Evolutionary conservation across 2,888 invertebrate genomes (phyloP).

Genomic region (Aromia moschata): DNA sequence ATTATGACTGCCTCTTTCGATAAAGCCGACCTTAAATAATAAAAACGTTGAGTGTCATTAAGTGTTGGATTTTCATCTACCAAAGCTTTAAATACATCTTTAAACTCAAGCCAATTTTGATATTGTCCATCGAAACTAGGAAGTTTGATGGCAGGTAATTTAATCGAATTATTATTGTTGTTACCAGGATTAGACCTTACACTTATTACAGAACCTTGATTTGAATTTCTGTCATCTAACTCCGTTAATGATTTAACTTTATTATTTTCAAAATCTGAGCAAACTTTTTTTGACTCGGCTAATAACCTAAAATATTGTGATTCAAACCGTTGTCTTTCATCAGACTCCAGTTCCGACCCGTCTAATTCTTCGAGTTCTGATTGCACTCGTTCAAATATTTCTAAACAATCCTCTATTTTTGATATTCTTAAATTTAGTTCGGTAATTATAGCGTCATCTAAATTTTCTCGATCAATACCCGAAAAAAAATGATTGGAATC

Average conservation of each 20-base stretch:
- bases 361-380: neutral
- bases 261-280: neutral
- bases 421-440: neutral
- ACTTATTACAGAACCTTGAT: constrained; percentile 3
- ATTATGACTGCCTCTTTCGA: constrained; percentile 1
- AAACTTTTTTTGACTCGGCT: neutral
- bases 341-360: neutral
- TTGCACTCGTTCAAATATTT: neutral
- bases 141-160: constrained; percentile 26
- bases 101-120: constrained; percentile 28
- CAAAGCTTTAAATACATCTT: constrained; percentile 22
- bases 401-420: neutral
- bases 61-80: constrained; percentile 9
- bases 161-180: neutral
- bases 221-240: neutral
- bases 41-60: constrained; percentile 11
- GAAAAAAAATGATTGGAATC: neutral
- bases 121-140: constrained; percentile 24
- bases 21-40: constrained; percentile 17
- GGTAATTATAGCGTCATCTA: neutral
- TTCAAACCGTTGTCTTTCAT: neutral
- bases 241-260: no score
- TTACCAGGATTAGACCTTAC: neutral
- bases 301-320: neutral
- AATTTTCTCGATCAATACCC: neutral